A percentile compares a stretch with the other conserved stretches of the same genome.
Conservation (phyloP, 2,797 vertebrate species). For the Pseudopleuronectes americanus region DNA sequence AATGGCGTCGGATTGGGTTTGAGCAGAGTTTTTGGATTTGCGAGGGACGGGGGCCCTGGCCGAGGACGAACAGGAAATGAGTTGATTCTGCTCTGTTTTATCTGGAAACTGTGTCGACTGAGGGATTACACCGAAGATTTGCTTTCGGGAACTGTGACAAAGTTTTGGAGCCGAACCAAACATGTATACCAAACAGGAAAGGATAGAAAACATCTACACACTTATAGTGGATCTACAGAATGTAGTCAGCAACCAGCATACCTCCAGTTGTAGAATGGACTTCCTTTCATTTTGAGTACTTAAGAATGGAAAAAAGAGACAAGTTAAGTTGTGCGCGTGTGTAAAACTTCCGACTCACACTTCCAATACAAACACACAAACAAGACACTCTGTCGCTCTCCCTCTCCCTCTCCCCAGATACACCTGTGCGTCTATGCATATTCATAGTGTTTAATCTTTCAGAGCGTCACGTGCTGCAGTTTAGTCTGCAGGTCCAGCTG, state of each 20-base stretch:
- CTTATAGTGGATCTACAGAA: constrained; percentile 66
- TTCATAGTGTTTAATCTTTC: constrained; percentile 63
- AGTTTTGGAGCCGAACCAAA: constrained; percentile 46
- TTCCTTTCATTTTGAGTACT: constrained; percentile 86
- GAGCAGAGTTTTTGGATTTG: constrained; percentile 38
- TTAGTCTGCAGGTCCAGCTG: constrained; percentile 63
- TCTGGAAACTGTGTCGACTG: constrained; percentile 22
- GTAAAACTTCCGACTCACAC: constrained; percentile 51
- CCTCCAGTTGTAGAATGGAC: constrained; percentile 81
- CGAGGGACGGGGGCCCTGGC: constrained; percentile 12
- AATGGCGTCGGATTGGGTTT: constrained; percentile 7
- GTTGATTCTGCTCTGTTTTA: constrained; percentile 48
- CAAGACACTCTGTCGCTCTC: background rate
- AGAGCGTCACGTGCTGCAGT: constrained; percentile 41
- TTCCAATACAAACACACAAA: constrained; percentile 32
- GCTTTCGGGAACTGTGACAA: constrained; percentile 11
- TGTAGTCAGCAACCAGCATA: constrained; percentile 79
- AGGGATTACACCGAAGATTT: constrained; percentile 29
- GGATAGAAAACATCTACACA: constrained; percentile 53
- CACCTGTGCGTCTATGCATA: constrained; percentile 54
- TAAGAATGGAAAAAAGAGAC: constrained; percentile 79
- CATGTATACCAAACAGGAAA: constrained; percentile 53
- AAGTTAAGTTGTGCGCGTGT: constrained; percentile 66
- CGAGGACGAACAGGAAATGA: constrained; percentile 4
- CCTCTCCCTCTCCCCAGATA: constrained; percentile 14